phyloP scores from a whole-genome alignment of 2,113 vertebrate species.

The Melanerpes formicivorus region DNA sequence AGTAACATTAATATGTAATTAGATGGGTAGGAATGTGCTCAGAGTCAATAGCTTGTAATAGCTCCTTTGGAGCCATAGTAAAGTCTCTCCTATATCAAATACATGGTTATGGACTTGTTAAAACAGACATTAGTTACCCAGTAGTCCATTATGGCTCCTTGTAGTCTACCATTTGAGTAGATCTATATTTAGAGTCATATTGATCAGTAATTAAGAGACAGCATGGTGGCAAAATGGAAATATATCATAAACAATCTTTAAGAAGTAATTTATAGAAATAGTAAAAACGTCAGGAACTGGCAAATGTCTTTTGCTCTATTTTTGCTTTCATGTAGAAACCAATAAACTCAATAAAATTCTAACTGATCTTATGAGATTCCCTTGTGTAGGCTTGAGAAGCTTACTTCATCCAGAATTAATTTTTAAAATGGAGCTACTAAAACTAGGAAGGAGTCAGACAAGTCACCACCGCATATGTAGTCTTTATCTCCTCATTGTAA shows the following conservation, averaged over 20 bases:
- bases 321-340: slow-evolving; percentile 40
- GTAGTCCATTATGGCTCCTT: slow-evolving; percentile 79
- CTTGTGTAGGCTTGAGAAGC: background rate
- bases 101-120: slow-evolving; percentile 79
- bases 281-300: slow-evolving; percentile 19
- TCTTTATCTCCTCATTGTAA: background rate
- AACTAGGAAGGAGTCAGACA: background rate
- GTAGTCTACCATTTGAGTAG: slow-evolving; percentile 74
- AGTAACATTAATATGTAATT: slow-evolving; percentile 43
- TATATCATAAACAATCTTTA: slow-evolving; percentile 31
- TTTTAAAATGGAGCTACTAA: slow-evolving; percentile 52
- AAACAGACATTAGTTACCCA: slow-evolving; percentile 79
- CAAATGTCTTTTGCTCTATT: background rate
- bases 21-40: slow-evolving; percentile 34
- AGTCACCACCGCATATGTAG: background rate
- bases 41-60: slow-evolving; percentile 59
- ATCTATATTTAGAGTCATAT: slow-evolving; percentile 79
- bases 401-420: slow-evolving; percentile 46
- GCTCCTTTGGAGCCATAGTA: slow-evolving; percentile 71
- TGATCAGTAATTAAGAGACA: slow-evolving; percentile 72
- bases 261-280: slow-evolving; percentile 44
- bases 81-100: slow-evolving; percentile 71
- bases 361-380: background rate
- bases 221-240: slow-evolving; percentile 58
- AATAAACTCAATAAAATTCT: slow-evolving; percentile 17